Conservation (phyloP, 2,113 vertebrate species). For the Tetrao urogallus region DNA sequence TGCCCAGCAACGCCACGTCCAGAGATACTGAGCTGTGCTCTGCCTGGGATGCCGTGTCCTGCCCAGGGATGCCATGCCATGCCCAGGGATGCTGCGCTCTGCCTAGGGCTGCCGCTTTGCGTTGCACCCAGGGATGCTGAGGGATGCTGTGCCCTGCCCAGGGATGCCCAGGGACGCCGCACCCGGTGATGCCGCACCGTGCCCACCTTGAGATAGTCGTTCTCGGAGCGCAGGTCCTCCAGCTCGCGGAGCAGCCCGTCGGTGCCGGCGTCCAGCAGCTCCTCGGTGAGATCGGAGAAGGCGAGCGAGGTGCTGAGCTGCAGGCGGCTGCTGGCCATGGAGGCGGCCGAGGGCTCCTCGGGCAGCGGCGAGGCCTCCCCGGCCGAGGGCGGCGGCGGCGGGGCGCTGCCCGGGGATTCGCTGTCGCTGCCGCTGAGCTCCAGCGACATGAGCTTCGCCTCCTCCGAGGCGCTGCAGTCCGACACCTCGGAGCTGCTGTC, state of each 20-base stretch:
- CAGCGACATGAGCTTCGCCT: conserved; percentile 82
- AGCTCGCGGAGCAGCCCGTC: conserved; percentile 91
- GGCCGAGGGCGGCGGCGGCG: conserved; percentile 69
- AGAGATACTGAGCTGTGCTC: not conserved
- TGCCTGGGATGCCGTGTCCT: not conserved
- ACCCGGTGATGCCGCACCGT: not conserved
- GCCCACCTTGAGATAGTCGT: conserved; percentile 97
- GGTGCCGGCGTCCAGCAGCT: conserved; percentile 89
- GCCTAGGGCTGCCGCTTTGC: not conserved
- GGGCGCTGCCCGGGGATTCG: conserved; percentile 75
- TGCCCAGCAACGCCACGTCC: not conserved
- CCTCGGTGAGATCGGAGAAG: conserved; percentile 97
- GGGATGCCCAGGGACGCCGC: not conserved
- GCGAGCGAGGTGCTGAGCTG: conserved; percentile 92
- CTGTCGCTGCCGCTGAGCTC: conserved; percentile 77
- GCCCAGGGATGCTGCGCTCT: not conserved
- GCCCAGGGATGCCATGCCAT: too few species aligned
- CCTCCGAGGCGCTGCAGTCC: conserved; percentile 92
- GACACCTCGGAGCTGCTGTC: conserved; percentile 94
- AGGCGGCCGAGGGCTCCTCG: conserved; percentile 87
- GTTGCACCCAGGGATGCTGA: not conserved
- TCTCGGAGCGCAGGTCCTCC: conserved; percentile 96
- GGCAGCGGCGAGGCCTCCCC: conserved; percentile 79
- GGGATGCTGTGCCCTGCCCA: not conserved
- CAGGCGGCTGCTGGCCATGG: conserved; percentile 87